Percentiles rank a stretch among this genome's conserved stretches.
Evolutionary conservation across 2,888 invertebrate species (phyloP).

Genomic region (Epirrhoe tristata): DNA sequence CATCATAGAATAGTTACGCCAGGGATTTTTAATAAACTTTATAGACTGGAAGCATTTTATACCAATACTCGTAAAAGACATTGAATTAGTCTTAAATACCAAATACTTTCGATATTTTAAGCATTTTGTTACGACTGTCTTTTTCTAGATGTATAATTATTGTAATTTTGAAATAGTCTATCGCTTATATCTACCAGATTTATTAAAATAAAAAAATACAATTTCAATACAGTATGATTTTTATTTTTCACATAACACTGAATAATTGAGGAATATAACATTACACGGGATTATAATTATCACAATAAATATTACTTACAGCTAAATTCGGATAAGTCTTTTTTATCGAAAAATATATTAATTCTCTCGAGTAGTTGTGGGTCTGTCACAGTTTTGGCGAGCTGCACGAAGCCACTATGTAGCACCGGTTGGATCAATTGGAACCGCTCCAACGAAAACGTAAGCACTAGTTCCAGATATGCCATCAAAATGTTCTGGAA

Average conservation of each 20-base stretch:
- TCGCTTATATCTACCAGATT: conserved; percentile 55
- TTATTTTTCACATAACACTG: conserved; percentile 76
- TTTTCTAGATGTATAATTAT: conserved; percentile 68
- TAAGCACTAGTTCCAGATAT: conserved; percentile 91
- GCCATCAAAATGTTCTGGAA: conserved; percentile 95
- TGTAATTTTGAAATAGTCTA: conserved; percentile 56
- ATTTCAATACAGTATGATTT: conserved; percentile 63
- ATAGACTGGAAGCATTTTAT: conserved; percentile 69
- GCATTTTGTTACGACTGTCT: conserved; percentile 64
- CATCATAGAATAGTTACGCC: conserved; percentile 52
- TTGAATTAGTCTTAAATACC: conserved; percentile 71
- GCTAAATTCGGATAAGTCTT: conserved; percentile 76
- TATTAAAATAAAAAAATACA: conserved; percentile 57
- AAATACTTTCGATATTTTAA: conserved; percentile 68
- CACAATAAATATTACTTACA: conserved; percentile 76
- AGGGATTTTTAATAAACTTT: conserved; percentile 39
- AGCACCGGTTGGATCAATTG: conserved; percentile 79
- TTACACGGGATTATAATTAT: conserved; percentile 59
- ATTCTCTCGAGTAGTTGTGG: conserved; percentile 81
- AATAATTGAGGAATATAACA: conserved; percentile 73
- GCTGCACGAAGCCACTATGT: conserved; percentile 74
- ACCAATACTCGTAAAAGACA: conserved; percentile 67
- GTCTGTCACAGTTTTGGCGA: conserved; percentile 78
- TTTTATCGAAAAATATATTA: conserved; percentile 83
- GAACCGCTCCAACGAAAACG: conserved; percentile 86